Base-by-base conservation (phyloP, 2,113 vertebrate genomes). In the Oncorhynchus keta region DNA sequence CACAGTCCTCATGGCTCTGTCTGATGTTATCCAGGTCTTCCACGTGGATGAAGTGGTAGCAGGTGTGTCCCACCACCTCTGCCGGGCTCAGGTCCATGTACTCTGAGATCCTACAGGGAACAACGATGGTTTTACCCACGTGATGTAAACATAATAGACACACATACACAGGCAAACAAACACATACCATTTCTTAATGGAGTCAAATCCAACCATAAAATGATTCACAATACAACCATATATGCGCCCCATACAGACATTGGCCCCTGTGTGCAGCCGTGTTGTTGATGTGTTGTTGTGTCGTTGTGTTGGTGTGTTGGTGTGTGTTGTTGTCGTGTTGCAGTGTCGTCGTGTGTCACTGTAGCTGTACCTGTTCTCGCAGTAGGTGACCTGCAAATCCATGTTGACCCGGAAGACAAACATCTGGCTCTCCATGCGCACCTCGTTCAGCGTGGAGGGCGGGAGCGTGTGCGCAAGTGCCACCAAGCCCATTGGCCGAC, bases 331-430 rank as follows among this genome's bases (percentile, higher is more conserved):
- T 35, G 32, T 12, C 12, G 9, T 45, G 39, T 45, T 11, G 9
- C 0, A 1, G 39, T 11, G 39, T 45, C 1, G 51, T 55, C 18
- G 51, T 55, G 12, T 55, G 51, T 55, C 16, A 16, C 51, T 55
- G 14, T 39, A 70, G 32, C 11, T 20, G 16, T 57, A 97, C 96
- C 96, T 96, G 94, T 95, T 97, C 90, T 97, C 96, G 79, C 96
- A 97, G 75, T 96, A 96, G 57, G 95, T 95, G 88, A 97, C 94
- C 90, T 96, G 96, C 48, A 97, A 92, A 76, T 95, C 95, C 93
- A 97, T 95, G 92, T 95, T 96, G 85, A 97, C 95, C n/a, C 95
- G 93, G 83, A 95, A 96, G 73, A 97, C 96, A 45, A 97, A 94
- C 94, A 94, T 96, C 12, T 97, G 93, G 74, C 95, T 95, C 76